These are phyloP conservation scores for Quadroppia sp. DNA, from an alignment of 2,888 invertebrate genomes.

Conservation along the genomic window DNA sequence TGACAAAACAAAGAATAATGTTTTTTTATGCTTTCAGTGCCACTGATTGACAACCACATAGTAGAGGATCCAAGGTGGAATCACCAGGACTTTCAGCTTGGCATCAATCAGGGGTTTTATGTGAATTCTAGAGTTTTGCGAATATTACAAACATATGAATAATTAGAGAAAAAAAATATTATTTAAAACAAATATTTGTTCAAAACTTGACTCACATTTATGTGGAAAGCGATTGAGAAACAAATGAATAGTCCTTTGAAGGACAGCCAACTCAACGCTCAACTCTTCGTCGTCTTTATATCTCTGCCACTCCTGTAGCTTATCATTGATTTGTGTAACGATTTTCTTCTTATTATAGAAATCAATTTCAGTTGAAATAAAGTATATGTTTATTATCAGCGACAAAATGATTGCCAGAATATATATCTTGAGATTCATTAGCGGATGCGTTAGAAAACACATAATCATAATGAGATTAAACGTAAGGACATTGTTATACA, in stretches of 20 bases:
- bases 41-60: constrained; percentile 39
- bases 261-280: neutral
- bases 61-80: constrained; percentile 38
- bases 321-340: neutral
- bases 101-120: constrained; percentile 30
- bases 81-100: constrained; percentile 40
- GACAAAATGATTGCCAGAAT: neutral
- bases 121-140: constrained; percentile 30
- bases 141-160: constrained; percentile 21
- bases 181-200: too few relatives aligned
- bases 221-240: neutral
- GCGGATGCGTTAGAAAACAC: too few relatives aligned
- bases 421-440: too few relatives aligned
- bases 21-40: constrained; percentile 24
- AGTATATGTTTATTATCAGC: neutral
- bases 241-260: neutral
- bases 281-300: neutral
- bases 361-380: neutral
- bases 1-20: too few relatives aligned
- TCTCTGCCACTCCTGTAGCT: neutral
- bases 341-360: neutral
- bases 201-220: too few relatives aligned
- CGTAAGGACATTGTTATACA: neutral
- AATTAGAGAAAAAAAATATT: too few relatives aligned
- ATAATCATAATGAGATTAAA: neutral